Percentiles rank a stretch among this genome's conserved stretches.
These are phyloP conservation scores for Agrilus cyanescens DNA, from an alignment of 2,888 invertebrate genomes.

Conservation along the genomic window DNA sequence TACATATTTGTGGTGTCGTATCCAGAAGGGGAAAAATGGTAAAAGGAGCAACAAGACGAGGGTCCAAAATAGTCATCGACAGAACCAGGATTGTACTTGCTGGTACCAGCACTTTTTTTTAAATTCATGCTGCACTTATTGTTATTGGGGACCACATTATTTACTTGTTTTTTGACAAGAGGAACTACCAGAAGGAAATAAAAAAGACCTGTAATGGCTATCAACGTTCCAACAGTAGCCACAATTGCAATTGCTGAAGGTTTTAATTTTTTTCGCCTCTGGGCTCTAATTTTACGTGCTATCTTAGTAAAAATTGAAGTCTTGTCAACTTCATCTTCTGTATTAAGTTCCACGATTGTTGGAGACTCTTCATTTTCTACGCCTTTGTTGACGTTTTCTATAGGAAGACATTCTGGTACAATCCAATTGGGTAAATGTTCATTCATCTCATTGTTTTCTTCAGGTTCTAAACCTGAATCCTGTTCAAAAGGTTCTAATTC, in stretches of 20 bases:
- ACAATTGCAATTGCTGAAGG: constrained; percentile 19
- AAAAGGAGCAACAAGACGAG: too few relatives aligned
- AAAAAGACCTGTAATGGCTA: constrained; percentile 24
- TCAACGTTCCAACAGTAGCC: constrained; percentile 21
- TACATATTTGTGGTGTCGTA: too few relatives aligned
- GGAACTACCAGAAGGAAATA: constrained; percentile 22
- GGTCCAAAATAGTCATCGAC: too few relatives aligned
- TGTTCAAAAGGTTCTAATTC: background rate
- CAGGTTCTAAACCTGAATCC: background rate
- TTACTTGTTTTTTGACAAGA: background rate
- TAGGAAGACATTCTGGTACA: background rate
- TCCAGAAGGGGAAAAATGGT: too few relatives aligned
- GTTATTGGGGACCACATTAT: too few relatives aligned
- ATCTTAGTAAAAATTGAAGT: constrained; percentile 15
- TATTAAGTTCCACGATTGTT: constrained; percentile 20
- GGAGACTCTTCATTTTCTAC: constrained; percentile 11
- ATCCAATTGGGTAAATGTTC: background rate
- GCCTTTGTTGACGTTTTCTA: background rate
- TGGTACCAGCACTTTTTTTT: too few relatives aligned
- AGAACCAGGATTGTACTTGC: too few relatives aligned
- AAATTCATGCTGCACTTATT: too few relatives aligned
- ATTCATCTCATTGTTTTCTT: background rate
- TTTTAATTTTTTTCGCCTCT: constrained; percentile 15
- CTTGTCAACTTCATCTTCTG: constrained; percentile 15
- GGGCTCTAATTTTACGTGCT: background rate